Conservation (phyloP, 2,113 vertebrate species). For the Grantiella picta region DNA sequence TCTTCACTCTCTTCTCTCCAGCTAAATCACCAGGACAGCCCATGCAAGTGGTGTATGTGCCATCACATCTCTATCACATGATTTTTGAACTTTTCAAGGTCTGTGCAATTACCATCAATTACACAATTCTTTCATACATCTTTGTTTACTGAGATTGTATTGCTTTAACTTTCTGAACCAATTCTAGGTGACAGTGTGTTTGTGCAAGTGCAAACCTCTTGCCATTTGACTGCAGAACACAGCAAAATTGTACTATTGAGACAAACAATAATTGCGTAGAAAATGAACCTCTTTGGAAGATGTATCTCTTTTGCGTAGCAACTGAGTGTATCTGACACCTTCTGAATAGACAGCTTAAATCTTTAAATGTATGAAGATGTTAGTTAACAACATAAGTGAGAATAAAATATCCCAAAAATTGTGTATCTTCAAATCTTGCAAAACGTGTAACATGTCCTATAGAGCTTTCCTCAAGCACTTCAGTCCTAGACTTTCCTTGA, state of each 20-base stretch:
- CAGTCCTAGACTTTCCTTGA: not conserved
- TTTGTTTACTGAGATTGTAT: not conserved
- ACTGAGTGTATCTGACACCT: not conserved
- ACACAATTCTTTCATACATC: constrained; percentile 13
- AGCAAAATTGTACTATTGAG: not conserved
- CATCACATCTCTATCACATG: constrained; percentile 98
- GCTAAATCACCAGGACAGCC: constrained; percentile 84
- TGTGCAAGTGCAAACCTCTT: not conserved
- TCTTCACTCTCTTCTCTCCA: constrained; percentile 63
- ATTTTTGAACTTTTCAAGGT: constrained; percentile 99
- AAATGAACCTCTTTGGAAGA: not conserved
- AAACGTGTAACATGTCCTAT: not conserved
- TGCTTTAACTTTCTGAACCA: not conserved
- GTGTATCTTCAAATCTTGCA: not conserved
- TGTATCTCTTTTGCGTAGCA: not conserved
- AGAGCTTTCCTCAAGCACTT: not conserved
- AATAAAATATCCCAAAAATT: not conserved
- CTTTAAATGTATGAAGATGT: not conserved
- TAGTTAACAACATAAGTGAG: not conserved
- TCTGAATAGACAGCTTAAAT: not conserved
- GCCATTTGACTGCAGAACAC: not conserved
- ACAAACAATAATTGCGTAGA: not conserved
- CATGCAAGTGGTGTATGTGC: constrained; percentile 92
- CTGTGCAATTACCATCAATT: constrained; percentile 60
- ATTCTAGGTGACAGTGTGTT: not conserved